These are phyloP conservation scores for Nasonovia ribisnigri DNA, from an alignment of 2,888 invertebrate genomes.

Conservation along the genomic window DNA sequence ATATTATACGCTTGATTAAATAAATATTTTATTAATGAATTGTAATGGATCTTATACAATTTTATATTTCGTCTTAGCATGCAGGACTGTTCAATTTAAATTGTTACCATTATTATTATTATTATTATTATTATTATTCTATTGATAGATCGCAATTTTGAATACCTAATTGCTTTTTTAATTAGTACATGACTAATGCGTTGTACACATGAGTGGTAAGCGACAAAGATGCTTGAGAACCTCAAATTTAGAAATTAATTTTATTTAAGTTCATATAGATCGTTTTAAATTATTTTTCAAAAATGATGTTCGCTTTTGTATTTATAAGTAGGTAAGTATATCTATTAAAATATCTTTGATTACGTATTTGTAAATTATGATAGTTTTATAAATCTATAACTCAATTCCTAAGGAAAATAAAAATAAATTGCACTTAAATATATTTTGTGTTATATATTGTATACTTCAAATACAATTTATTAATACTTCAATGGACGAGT, in stretches of 20 bases:
- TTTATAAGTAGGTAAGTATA: neutral
- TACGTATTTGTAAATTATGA: too few relatives aligned
- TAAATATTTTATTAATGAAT: neutral
- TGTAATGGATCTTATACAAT: neutral
- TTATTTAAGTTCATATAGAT: neutral
- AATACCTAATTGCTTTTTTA: neutral
- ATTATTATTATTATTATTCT: too few relatives aligned
- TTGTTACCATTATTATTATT: too few relatives aligned
- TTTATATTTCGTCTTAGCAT: neutral
- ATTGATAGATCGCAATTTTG: neutral
- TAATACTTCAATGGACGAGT: too few relatives aligned
- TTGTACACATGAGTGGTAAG: neutral
- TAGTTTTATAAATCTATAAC: too few relatives aligned
- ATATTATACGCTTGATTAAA: neutral
- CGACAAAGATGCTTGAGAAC: neutral
- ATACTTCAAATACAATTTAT: too few relatives aligned
- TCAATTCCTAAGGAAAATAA: too few relatives aligned
- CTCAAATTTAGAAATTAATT: neutral
- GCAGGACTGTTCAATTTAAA: too few relatives aligned
- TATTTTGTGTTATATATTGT: too few relatives aligned
- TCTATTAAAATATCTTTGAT: neutral
- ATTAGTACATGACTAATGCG: neutral
- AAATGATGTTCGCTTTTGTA: neutral
- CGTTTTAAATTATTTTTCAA: neutral
- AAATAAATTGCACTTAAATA: too few relatives aligned